These are phyloP conservation scores for Philopedon plagiatum DNA, from an alignment of 2,888 invertebrate genomes.

Conservation along the genomic window DNA sequence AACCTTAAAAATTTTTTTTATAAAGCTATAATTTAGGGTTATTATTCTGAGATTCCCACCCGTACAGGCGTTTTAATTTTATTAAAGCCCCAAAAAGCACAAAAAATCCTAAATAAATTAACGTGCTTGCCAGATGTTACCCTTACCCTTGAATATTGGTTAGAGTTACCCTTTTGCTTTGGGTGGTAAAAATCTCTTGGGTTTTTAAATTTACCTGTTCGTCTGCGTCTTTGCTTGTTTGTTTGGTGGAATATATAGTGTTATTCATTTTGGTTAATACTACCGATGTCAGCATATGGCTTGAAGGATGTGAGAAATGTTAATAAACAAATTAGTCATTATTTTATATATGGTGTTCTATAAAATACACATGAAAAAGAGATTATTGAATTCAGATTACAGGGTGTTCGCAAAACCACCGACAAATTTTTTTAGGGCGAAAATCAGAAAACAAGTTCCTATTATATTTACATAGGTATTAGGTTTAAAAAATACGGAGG, in stretches of 20 bases:
- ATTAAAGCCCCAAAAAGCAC: slow-evolving; percentile 23
- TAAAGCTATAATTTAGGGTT: not conserved
- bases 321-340: no score
- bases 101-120: slow-evolving; percentile 41
- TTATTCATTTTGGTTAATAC: not conserved
- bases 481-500: no score
- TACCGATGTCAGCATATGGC: no score
- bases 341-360: no score
- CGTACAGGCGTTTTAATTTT: slow-evolving; percentile 20
- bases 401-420: no score
- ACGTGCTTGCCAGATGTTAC: slow-evolving; percentile 43
- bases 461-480: no score
- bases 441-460: no score
- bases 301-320: no score
- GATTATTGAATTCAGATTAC: no score
- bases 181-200: slow-evolving; percentile 34
- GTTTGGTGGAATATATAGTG: not conserved
- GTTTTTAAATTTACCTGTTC: slow-evolving; percentile 36
- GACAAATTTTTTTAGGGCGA: no score
- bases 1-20: not conserved
- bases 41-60: slow-evolving; percentile 24
- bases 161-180: slow-evolving; percentile 33
- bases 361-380: no score
- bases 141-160: slow-evolving; percentile 32
- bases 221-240: slow-evolving; percentile 13